phyloP scores from a whole-genome alignment of 1,140 invertebrate genomes.

The Scaptomyza hsui region DNA sequence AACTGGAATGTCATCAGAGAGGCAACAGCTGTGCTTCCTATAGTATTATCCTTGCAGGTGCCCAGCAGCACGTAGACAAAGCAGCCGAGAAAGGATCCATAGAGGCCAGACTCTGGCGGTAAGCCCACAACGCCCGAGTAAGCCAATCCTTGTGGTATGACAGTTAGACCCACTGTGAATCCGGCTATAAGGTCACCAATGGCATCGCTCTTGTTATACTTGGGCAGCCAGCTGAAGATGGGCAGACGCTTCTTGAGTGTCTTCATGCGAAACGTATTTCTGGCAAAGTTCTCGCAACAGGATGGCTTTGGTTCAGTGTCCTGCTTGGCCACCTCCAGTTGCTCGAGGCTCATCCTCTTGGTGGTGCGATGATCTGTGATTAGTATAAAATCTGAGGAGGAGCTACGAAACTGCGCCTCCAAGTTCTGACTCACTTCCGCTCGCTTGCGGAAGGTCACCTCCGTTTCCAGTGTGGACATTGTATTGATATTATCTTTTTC shows the following conservation, averaged over 20 bases:
- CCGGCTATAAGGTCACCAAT: constrained; percentile 92
- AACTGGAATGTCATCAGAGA: constrained; percentile 93
- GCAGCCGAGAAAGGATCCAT: constrained; percentile 95
- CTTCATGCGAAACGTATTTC: constrained; percentile 85
- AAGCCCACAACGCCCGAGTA: constrained; percentile 94
- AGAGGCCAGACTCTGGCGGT: constrained; percentile 93
- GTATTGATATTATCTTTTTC: constrained; percentile 9
- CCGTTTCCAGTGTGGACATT: constrained; percentile 76
- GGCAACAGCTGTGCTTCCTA: constrained; percentile 95
- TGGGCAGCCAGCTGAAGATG: constrained; percentile 90
- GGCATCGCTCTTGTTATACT: constrained; percentile 87
- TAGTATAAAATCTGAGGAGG: constrained; percentile 71
- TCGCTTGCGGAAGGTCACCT: constrained; percentile 71
- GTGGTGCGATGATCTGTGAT: constrained; percentile 78
- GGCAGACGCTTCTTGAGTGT: constrained; percentile 89
- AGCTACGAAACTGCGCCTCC: constrained; percentile 68
- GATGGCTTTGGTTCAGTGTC: constrained; percentile 16
- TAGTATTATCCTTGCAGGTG: constrained; percentile 95
- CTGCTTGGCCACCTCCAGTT: constrained; percentile 58
- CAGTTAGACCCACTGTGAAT: constrained; percentile 93
- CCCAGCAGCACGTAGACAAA: constrained; percentile 96
- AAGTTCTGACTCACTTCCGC: constrained; percentile 64
- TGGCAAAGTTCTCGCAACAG: constrained; percentile 47
- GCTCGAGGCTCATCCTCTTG: constrained; percentile 67
- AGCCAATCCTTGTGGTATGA: constrained; percentile 92